These are phyloP conservation scores for Iphiclides podalirius DNA, from an alignment of 2,888 invertebrate species.

Conservation along the genomic window DNA sequence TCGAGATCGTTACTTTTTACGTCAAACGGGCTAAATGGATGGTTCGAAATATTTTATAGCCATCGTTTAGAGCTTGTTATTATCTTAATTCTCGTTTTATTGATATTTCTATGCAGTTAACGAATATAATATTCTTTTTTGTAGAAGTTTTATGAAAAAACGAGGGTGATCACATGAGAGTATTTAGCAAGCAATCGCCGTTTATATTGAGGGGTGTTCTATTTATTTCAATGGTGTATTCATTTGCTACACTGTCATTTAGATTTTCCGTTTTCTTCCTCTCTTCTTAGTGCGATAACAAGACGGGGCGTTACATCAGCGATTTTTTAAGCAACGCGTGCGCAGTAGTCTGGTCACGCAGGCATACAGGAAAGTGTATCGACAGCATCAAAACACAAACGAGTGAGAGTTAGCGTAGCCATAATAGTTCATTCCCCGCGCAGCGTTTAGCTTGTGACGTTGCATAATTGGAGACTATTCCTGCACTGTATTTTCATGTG, in stretches of 20 bases:
- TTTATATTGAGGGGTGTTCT: too few relatives aligned
- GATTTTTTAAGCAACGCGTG: conserved; percentile 35
- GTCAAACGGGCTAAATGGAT: too few relatives aligned
- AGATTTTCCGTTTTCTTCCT: background rate
- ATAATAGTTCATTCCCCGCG: conserved; percentile 68
- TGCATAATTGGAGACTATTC: conserved; percentile 15
- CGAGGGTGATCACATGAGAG: too few relatives aligned
- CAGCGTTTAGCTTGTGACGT: conserved; percentile 13
- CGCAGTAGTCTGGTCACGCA: conserved; percentile 66
- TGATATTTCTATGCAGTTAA: background rate
- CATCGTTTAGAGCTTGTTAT: too few relatives aligned
- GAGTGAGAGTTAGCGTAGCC: conserved; percentile 66
- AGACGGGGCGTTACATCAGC: conserved; percentile 55
- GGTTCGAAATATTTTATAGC: too few relatives aligned
- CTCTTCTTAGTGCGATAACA: conserved; percentile 6
- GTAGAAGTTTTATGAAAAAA: conserved; percentile 31
- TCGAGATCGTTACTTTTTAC: conserved; percentile 43
- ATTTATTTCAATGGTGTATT: too few relatives aligned
- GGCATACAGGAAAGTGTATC: conserved; percentile 67
- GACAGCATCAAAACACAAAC: conserved; percentile 62
- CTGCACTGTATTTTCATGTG: conserved; percentile 6
- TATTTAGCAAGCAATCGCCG: too few relatives aligned
- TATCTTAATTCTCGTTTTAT: too few relatives aligned
- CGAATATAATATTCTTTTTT: too few relatives aligned
- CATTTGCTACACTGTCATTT: conserved; percentile 60